phyloP scores from a whole-genome alignment of 2,888 invertebrate species.

The Chalcosyrphus nemorum region DNA sequence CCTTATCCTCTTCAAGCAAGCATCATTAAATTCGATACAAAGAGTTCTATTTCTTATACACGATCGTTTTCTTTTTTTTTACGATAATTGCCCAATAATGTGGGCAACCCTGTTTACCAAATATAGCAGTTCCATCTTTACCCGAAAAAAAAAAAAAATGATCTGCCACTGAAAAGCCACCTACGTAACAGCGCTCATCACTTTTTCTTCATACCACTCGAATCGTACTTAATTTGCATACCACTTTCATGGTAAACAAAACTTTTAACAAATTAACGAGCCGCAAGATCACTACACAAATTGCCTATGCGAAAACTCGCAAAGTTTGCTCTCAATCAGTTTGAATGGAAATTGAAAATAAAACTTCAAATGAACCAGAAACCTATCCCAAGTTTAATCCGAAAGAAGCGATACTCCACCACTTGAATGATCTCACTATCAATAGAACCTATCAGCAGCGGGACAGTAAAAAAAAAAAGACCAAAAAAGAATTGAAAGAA shows the following conservation, averaged over 20 bases:
- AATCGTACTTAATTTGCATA: conserved; percentile 58
- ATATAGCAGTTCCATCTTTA: neutral
- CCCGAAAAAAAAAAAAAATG: neutral
- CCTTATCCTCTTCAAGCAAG: neutral
- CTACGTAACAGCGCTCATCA: conserved; percentile 4
- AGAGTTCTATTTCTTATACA: neutral
- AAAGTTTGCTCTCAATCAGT: conserved; percentile 6
- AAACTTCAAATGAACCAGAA: conserved; percentile 39
- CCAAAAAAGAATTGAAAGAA: too few relatives aligned
- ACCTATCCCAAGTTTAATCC: neutral
- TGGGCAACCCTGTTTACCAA: neutral
- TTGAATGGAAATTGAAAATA: conserved; percentile 21
- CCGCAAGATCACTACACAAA: conserved; percentile 5
- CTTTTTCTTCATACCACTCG: neutral
- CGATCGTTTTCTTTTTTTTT: neutral
- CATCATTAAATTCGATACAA: neutral
- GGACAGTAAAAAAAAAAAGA: conserved; percentile 24
- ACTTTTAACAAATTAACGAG: conserved; percentile 51
- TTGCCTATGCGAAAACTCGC: neutral
- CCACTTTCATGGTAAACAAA: conserved; percentile 42
- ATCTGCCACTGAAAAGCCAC: conserved; percentile 28
- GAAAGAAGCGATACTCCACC: conserved; percentile 22
- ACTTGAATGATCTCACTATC: conserved; percentile 53
- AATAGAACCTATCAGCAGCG: conserved; percentile 34
- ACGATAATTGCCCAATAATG: neutral